Percentiles rank a stretch among this genome's conserved stretches.
Evolutionary conservation across 2,888 invertebrate species (phyloP).

Genomic region (Phengaris arion): DNA sequence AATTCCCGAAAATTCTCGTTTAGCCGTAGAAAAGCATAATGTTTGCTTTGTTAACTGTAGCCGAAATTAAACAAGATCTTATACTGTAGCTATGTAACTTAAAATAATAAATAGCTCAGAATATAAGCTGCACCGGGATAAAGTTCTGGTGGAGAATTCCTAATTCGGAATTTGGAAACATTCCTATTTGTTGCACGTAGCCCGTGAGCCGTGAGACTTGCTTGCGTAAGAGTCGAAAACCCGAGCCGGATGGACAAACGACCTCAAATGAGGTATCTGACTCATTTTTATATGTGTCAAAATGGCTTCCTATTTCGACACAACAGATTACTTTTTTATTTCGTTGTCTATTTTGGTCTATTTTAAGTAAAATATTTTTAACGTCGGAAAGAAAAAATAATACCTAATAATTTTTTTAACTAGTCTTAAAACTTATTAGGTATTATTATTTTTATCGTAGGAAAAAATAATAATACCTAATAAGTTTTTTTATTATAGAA

Average conservation of each 20-base stretch:
- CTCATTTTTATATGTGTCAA: conserved; percentile 46
- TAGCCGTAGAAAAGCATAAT: no score
- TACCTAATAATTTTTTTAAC: no score
- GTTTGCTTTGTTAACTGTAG: no score
- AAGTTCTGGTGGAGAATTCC: conserved; percentile 25
- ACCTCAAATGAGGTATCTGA: conserved; percentile 66
- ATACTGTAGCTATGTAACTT: no score
- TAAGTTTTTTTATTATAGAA: no score
- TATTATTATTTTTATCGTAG: neutral
- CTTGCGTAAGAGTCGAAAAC: conserved; percentile 45
- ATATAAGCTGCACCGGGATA: neutral
- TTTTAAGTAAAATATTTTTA: neutral
- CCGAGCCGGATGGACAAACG: conserved; percentile 54
- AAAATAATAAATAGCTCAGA: neutral
- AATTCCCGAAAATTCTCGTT: no score
- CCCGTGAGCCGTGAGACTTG: conserved; percentile 37
- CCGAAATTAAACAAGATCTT: no score
- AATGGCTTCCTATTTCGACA: conserved; percentile 26
- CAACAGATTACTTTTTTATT: conserved; percentile 1
- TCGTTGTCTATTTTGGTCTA: neutral
- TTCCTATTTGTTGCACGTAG: conserved; percentile 36
- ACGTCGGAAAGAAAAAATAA: no score
- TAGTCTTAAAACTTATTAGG: no score
- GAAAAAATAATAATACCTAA: no score
- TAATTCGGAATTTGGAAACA: conserved; percentile 33